Percentiles rank a stretch among this genome's conserved stretches.
phyloP scores from a whole-genome alignment of 2,113 vertebrate species.

The Thalassoma bifasciatum region DNA sequence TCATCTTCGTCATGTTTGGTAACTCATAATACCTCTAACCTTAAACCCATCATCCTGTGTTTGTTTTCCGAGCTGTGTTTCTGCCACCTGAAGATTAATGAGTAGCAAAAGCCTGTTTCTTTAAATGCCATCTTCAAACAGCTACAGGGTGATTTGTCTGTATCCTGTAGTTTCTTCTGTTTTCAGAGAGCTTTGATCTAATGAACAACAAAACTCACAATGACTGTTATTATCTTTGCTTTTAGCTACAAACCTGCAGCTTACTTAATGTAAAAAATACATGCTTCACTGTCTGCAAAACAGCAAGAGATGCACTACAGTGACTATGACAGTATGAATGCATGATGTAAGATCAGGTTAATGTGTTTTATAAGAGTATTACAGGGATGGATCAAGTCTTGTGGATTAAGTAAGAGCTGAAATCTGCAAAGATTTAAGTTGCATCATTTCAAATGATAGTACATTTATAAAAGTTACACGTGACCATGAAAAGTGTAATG shows the following conservation, averaged over 20 bases:
- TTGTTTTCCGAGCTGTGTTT: neutral
- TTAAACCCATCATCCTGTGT: neutral
- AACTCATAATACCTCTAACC: neutral
- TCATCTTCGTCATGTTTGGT: neutral
- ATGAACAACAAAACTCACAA: conserved; percentile 15
- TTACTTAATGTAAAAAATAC: neutral
- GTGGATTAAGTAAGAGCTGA: neutral
- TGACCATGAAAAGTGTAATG: too few relatives aligned
- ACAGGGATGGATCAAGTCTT: neutral
- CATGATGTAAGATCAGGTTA: neutral
- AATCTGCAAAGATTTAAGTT: neutral
- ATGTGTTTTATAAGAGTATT: neutral
- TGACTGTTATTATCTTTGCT: conserved; percentile 11
- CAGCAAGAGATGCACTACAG: neutral
- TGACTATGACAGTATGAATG: neutral
- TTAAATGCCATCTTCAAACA: conserved; percentile 18
- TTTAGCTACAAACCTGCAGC: neutral
- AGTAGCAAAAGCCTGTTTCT: conserved; percentile 16
- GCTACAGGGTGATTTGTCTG: conserved; percentile 5
- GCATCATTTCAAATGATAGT: neutral
- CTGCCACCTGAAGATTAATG: conserved; percentile 17
- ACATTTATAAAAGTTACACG: too few relatives aligned
- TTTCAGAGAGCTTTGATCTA: conserved; percentile 37
- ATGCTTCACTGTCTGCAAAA: neutral
- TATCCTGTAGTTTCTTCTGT: conserved; percentile 3